Conservation (phyloP, 2,113 vertebrate genomes). For the Sinocyclocheilus rhinocerous region DNA sequence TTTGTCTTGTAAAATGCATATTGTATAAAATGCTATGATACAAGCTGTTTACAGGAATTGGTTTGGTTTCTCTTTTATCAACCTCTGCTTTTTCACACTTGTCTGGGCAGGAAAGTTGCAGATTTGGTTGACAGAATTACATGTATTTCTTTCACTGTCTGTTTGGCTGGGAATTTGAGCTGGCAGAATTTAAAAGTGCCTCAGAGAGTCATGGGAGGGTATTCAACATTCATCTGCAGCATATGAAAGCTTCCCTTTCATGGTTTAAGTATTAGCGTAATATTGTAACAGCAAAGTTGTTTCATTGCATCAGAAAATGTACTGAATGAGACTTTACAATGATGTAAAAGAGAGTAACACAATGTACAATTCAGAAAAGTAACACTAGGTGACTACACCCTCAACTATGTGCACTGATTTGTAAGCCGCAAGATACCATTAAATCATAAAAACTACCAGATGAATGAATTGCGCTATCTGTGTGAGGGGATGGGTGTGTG, state of each 20-base stretch:
- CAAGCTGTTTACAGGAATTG: neutral
- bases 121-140: constrained; percentile 40
- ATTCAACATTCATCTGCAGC: neutral
- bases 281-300: too few relatives aligned
- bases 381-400: neutral
- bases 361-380: neutral
- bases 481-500: neutral
- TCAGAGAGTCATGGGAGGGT: neutral
- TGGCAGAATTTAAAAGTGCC: constrained; percentile 48
- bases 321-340: neutral
- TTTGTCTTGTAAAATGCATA: neutral
- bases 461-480: neutral
- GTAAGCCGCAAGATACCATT: neutral
- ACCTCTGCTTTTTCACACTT: constrained; percentile 25
- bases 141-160: constrained; percentile 35
- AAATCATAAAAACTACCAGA: neutral
- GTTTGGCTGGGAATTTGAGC: constrained; percentile 58
- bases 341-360: neutral
- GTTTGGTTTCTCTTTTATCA: neutral
- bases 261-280: neutral
- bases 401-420: neutral
- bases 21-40: neutral
- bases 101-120: constrained; percentile 45
- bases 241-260: neutral
- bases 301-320: neutral